Evolutionary conservation across 2,113 vertebrate species (phyloP).

Genomic region (Perca flavescens): DNA sequence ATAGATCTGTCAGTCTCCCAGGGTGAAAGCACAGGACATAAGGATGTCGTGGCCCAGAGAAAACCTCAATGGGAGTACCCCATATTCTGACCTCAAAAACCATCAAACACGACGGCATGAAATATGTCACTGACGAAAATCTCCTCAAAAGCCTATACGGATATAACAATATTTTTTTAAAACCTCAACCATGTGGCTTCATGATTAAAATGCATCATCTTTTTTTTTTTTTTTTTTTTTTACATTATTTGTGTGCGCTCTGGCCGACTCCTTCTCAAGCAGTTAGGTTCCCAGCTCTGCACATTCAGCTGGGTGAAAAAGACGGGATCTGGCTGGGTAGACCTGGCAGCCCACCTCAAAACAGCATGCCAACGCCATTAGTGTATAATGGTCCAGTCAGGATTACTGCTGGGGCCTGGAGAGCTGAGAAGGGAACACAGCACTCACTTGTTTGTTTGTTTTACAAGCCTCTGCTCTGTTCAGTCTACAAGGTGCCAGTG

Average conservation of each 20-base stretch:
- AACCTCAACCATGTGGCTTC: background rate
- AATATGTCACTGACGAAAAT: conserved; percentile 35
- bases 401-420: conserved; percentile 69
- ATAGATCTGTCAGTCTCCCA: conserved; percentile 57
- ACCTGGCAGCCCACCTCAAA: conserved; percentile 68
- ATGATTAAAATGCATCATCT: background rate
- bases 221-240: conserved; percentile 10
- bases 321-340: conserved; percentile 63
- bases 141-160: background rate
- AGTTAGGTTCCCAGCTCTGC: conserved; percentile 38
- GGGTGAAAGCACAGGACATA: conserved; percentile 39
- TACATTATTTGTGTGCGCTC: conserved; percentile 32
- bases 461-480: conserved; percentile 66
- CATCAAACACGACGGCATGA: conserved; percentile 26
- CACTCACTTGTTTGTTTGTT: conserved; percentile 79
- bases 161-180: background rate
- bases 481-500: conserved; percentile 72
- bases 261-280: conserved; percentile 13
- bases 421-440: conserved; percentile 69
- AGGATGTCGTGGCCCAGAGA: conserved; percentile 50
- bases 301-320: conserved; percentile 61
- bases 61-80: conserved; percentile 61
- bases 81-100: conserved; percentile 67
- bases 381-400: conserved; percentile 79
- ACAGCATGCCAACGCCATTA: conserved; percentile 74